Base-by-base conservation (phyloP, 2,797 vertebrate species). In the Siniperca scherzeri region DNA sequence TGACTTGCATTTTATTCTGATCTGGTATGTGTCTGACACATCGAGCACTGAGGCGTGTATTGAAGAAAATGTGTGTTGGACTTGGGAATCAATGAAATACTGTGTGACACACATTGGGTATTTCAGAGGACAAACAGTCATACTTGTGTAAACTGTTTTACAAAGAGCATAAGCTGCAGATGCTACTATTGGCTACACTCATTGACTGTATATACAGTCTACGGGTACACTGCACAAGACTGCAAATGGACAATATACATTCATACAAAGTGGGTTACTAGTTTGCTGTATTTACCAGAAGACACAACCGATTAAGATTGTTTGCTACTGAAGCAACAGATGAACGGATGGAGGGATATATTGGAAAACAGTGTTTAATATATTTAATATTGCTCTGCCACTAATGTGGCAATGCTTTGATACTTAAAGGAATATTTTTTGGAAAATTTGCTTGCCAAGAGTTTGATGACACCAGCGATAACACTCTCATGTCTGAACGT, bases 1-100 rank as follows among this genome's bases (percentile, higher is more conserved):
- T 50, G 52, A 7, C 44, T 33, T 21, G 38, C n/a, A 5, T 84
- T 76, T 70, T 68, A 73, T 77, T 80, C 53, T 74, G 13, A 74
- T 70, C 40, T 27, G 30, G 3, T 42, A 8, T 62, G 46, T 40
- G 33, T 78, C 55, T 70, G 30, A 67, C 68, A 16, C 59, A 52
- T 30, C 0, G 40, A 70, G 44, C 11, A 36, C 17, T 33, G 56
- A 74, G 16, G 48, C 16, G 38, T 67, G 36, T 27, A 36, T n/a
- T 70, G 36, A 27, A 53, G 22, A 30, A 52, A 69, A 4, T 17
- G 66, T 53, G 64, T 46, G n/a, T 33, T 30, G 14, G 27, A 40
- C 40, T 38, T 40, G 16, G 4, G 16, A 56, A 38, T 44, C n/a
- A 27, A 46, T 74, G 8, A 16, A 40, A 40, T 14, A 59, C 21